phyloP scores from a whole-genome alignment of 2,888 invertebrate genomes.

The Nycteola revayana region DNA sequence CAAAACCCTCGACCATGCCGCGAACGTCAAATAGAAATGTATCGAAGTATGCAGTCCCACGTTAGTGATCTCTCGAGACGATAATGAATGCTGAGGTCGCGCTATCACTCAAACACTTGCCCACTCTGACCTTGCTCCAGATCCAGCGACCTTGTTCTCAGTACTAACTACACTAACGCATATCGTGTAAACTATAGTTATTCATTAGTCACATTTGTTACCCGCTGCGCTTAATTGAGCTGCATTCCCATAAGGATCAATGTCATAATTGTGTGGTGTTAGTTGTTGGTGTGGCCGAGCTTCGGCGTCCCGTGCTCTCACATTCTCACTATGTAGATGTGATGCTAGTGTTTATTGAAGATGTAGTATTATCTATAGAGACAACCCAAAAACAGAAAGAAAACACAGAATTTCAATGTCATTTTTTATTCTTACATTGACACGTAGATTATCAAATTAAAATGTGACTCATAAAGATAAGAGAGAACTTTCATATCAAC shows the following conservation, averaged over 20 bases:
- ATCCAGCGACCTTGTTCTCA: constrained; percentile 69
- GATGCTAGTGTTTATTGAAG: too few relatives aligned
- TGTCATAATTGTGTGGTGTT: constrained; percentile 33
- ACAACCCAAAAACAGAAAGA: too few relatives aligned
- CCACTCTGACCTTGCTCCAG: constrained; percentile 72
- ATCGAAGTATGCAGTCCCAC: constrained; percentile 26
- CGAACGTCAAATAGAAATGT: constrained; percentile 11
- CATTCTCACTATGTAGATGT: too few relatives aligned
- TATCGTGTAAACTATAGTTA: constrained; percentile 50
- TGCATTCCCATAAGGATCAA: constrained; percentile 53
- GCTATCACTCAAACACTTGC: constrained; percentile 72
- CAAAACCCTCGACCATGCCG: not conserved
- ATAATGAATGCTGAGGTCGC: constrained; percentile 70
- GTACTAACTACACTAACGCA: constrained; percentile 56
- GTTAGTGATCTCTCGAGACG: constrained; percentile 50
- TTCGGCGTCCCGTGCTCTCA: too few relatives aligned
- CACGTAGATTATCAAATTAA: too few relatives aligned
- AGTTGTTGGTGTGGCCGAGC: too few relatives aligned
- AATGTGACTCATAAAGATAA: too few relatives aligned
- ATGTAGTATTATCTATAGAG: too few relatives aligned
- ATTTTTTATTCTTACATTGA: too few relatives aligned
- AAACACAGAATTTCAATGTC: too few relatives aligned
- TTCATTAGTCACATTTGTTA: constrained; percentile 58
- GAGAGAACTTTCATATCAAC: too few relatives aligned
- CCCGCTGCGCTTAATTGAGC: constrained; percentile 59